These are phyloP conservation scores for Pseudochaenichthys georgianus DNA, from an alignment of 2,797 vertebrate species.

Conservation along the genomic window DNA sequence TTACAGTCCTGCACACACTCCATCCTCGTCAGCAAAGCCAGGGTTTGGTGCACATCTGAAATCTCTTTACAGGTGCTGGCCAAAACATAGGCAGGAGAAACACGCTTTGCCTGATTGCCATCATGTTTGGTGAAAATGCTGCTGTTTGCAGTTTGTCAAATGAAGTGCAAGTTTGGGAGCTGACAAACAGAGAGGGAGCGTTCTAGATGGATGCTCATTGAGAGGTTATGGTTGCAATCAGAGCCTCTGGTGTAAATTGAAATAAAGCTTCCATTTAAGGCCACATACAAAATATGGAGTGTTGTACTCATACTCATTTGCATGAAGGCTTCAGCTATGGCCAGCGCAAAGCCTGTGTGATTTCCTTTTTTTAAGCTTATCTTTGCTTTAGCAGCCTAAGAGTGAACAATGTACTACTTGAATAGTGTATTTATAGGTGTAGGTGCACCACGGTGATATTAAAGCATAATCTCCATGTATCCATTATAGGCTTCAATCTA, in stretches of 20 bases:
- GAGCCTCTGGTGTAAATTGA: constrained; percentile 63
- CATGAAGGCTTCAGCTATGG: constrained; percentile 32
- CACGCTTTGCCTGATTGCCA: constrained; percentile 36
- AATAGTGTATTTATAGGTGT: constrained; percentile 26
- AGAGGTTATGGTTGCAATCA: constrained; percentile 69
- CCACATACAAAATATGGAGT: constrained; percentile 12
- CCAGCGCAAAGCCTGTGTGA: background rate
- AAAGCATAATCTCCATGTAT: constrained; percentile 43
- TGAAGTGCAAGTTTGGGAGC: constrained; percentile 55
- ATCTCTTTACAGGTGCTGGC: constrained; percentile 47
- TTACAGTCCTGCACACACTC: constrained; percentile 46
- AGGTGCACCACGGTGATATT: constrained; percentile 28
- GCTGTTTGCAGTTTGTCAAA: constrained; percentile 62
- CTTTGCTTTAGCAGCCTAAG: constrained; percentile 39
- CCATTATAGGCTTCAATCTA: constrained; percentile 18
- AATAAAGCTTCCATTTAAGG: constrained; percentile 63
- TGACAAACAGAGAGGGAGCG: constrained; percentile 44
- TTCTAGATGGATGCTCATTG: constrained; percentile 42
- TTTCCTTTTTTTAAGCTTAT: constrained; percentile 21
- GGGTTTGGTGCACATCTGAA: constrained; percentile 38
- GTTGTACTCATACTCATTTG: constrained; percentile 18
- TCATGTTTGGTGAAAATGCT: constrained; percentile 53
- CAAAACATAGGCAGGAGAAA: constrained; percentile 26
- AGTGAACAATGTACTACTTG: constrained; percentile 21
- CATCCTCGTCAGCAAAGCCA: constrained; percentile 17